Evolutionary conservation across 2,888 invertebrate species (phyloP), one percentile per base, ranked within the genome.

Genomic region (Monoplex corrugatus): DNA sequence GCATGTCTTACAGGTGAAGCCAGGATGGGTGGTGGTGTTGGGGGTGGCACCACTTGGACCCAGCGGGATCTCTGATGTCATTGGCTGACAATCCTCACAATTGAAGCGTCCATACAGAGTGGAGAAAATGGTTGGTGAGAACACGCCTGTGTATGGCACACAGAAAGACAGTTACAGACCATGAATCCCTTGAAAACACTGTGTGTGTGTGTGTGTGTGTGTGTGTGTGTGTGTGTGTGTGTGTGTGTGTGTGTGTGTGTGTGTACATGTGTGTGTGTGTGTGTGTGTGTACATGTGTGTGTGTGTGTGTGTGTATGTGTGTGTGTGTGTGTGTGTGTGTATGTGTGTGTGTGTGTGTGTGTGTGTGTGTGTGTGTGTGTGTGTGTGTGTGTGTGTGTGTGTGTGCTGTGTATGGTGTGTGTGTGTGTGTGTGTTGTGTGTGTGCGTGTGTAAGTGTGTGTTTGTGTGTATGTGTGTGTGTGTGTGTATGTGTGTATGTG

Each of bases 91-190:
- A 75, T 92, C 92, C 16, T 90, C 72, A 91, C 95, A 95, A 32
- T 92, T 89, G 78, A 95, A 89, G 87, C 93, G 93, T 13, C 95
- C 95, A 86, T 94, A 94, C 50, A 95, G 92, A 90, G 94, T 93
- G 35, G 94, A 93, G 90, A 95, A 95, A 72, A 80, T 8, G 78
- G 78, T 80, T 19, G 78, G 78, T 82, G 87, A 75, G 43, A 50
- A 87, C n/a, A 50, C n/a, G 13, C 45, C 78, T 50, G 78, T 32
- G 57, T n/a, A n/a, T n/a, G n/a, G n/a, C n/a, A 86, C 50, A 84
- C 6, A 44, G 28, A 43, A n/a, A 45, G 32, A 78, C n/a, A 38
- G 10, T n/a, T 87, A 8, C 23, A 28, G 8, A 35, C n/a, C 28
- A n/a, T 32, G 43, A 35, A n/a, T n/a, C n/a, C n/a, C n/a, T n/a